A percentile compares a stretch with the other conserved stretches of the same genome.
Conservation (phyloP, 2,888 invertebrate genomes). For the Lasioglossum pauxillum region DNA sequence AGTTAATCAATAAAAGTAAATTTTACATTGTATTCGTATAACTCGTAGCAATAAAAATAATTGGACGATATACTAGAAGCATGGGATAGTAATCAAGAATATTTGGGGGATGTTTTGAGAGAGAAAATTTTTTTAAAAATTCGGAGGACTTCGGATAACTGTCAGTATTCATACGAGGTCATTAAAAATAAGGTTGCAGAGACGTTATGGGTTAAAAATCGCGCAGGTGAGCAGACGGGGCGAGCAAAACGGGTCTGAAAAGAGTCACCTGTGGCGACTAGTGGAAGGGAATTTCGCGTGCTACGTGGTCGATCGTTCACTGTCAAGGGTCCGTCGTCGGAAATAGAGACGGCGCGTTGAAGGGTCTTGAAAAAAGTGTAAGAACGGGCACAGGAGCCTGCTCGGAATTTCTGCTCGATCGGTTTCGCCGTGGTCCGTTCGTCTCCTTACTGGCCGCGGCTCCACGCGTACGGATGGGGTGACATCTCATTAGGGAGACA, state of each 20-base stretch:
- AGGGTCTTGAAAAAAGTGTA: slow-evolving; percentile 22
- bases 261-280: not conserved
- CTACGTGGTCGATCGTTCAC: slow-evolving; percentile 47
- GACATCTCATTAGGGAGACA: slow-evolving; percentile 85
- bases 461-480: slow-evolving; percentile 78
- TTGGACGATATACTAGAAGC: not conserved
- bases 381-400: slow-evolving; percentile 42
- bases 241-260: not conserved
- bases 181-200: not conserved
- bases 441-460: slow-evolving; percentile 70
- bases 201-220: not conserved
- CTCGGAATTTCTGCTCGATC: slow-evolving; percentile 71
- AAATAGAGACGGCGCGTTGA: slow-evolving; percentile 2
- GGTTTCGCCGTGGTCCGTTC: slow-evolving; percentile 68
- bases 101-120: not conserved
- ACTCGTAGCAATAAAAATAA: not conserved
- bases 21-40: not conserved
- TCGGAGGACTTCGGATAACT: not conserved
- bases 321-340: slow-evolving; percentile 45
- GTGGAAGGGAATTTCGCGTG: not conserved
- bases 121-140: not conserved
- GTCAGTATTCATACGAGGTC: not conserved
- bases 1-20: not conserved
- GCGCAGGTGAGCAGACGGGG: not conserved
- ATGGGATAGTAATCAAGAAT: not conserved